A percentile compares a stretch with the other conserved stretches of the same genome.
Evolutionary conservation across 2,888 invertebrate genomes (phyloP).

Genomic region (Thera britannica): DNA sequence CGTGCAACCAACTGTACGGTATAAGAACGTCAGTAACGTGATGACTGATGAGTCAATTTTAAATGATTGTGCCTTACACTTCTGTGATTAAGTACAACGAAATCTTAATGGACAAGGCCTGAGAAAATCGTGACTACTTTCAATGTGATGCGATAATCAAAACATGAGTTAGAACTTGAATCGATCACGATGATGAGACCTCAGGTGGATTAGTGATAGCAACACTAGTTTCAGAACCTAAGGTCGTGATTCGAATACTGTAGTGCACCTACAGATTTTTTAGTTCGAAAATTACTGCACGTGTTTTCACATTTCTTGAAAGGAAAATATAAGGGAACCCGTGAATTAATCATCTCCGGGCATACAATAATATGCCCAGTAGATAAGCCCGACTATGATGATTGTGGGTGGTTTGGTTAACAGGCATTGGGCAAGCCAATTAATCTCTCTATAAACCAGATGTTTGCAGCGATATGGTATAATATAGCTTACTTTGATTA

Average conservation of each 20-base stretch:
- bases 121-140: conserved; percentile 37
- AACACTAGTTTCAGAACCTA: background rate
- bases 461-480: no score
- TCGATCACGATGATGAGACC: background rate
- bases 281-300: no score
- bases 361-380: no score
- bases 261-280: no score
- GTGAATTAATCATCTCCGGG: no score
- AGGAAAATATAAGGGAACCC: no score
- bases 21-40: background rate
- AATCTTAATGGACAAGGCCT: conserved; percentile 25
- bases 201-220: background rate
- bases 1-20: background rate
- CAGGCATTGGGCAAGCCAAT: no score
- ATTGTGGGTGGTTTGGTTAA: no score
- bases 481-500: no score
- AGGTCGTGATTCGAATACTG: background rate
- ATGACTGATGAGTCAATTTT: conserved; percentile 15
- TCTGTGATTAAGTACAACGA: conserved; percentile 15
- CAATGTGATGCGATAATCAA: conserved; percentile 24
- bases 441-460: no score
- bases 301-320: no score
- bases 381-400: no score
- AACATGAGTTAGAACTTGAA: conserved; percentile 18
- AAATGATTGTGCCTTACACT: background rate